These are phyloP conservation scores for Elgaria multicarinata DNA, from an alignment of 2,113 vertebrate genomes.

Conservation along the genomic window DNA sequence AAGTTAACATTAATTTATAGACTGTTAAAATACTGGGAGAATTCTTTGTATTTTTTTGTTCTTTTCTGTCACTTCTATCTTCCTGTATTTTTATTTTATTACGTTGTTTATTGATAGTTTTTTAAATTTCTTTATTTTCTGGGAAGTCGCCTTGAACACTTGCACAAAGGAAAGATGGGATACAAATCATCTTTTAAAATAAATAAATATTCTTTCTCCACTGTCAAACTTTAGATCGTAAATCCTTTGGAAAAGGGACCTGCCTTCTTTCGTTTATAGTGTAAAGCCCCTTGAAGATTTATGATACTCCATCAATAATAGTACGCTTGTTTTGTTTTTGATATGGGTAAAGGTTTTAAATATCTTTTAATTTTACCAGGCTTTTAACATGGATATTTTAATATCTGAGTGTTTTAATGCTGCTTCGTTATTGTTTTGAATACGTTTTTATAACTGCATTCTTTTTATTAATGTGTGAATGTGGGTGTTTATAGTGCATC, in stretches of 20 bases:
- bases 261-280: not conserved
- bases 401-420: not conserved
- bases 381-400: not conserved
- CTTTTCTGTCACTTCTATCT: no score
- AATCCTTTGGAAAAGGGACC: not conserved
- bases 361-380: not conserved
- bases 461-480: not conserved
- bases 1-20: no score
- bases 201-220: no score
- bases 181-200: not conserved
- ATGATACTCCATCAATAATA: no score
- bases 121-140: not conserved
- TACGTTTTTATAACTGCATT: not conserved
- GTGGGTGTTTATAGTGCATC: not conserved
- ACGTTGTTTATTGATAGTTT: not conserved
- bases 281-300: not conserved
- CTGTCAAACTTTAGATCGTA: no score
- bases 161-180: not conserved
- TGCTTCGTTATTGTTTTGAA: not conserved
- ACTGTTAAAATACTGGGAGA: no score
- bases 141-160: not conserved
- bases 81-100: no score
- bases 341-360: not conserved
- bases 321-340: not conserved
- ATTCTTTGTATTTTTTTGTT: no score